Conservation (phyloP, 1,140 invertebrate species). For the Drosophila ohnishii region DNA sequence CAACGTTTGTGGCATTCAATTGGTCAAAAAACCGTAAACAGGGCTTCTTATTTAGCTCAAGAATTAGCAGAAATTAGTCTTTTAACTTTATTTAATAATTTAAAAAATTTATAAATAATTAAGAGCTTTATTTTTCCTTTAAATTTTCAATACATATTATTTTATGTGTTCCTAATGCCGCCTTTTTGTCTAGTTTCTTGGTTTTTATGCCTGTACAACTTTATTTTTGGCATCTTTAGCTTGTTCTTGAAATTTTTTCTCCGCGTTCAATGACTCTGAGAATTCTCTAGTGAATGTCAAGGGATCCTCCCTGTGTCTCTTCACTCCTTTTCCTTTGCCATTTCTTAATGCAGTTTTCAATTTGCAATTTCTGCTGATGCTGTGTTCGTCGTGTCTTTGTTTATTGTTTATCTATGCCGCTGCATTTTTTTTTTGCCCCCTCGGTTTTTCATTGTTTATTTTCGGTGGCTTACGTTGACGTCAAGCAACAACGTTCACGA, state of each 20-base stretch:
- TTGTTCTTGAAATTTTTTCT: conserved; percentile 14
- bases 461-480: conserved; percentile 67
- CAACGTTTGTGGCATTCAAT: conserved; percentile 50
- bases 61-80: conserved; percentile 43
- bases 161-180: conserved; percentile 1
- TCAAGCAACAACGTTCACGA: conserved; percentile 41
- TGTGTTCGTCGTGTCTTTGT: conserved; percentile 47
- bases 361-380: conserved; percentile 73
- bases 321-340: neutral
- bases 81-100: neutral
- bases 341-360: conserved; percentile 59
- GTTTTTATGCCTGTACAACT: conserved; percentile 7
- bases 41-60: conserved; percentile 10
- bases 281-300: conserved; percentile 26
- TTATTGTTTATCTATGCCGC: conserved; percentile 58
- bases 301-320: conserved; percentile 2
- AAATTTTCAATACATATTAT: neutral
- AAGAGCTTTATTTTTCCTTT: neutral
- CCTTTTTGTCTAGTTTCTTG: conserved; percentile 23
- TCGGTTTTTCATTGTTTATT: conserved; percentile 65
- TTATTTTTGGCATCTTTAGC: conserved; percentile 37
- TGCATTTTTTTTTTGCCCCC: conserved; percentile 17
- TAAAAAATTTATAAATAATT: neutral
- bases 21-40: conserved; percentile 2
- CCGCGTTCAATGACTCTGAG: conserved; percentile 69